Evolutionary conservation across 1,140 invertebrate species (phyloP).

Genomic region (Rhyzopertha dominica): DNA sequence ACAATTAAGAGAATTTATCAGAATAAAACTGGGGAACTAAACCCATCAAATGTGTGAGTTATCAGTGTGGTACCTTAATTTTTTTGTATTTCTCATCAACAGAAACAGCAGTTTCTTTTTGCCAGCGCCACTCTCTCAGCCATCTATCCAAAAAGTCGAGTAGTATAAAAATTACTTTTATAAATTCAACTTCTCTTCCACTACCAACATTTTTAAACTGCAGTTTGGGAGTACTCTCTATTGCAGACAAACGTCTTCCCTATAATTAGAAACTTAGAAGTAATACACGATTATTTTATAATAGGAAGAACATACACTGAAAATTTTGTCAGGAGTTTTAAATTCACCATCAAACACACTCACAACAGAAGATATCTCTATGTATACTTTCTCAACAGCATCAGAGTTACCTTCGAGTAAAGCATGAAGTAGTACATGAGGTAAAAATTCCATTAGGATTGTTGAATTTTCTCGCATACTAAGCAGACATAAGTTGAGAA

Average conservation of each 20-base stretch:
- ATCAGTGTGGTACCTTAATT: slow-evolving; percentile 29
- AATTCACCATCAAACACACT: slow-evolving; percentile 28
- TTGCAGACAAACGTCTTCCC: too few species aligned
- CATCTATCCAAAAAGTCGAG: slow-evolving; percentile 71
- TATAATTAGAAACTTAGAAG: too few species aligned
- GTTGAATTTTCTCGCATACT: slow-evolving; percentile 64
- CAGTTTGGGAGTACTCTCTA: too few species aligned
- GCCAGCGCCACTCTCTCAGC: slow-evolving; percentile 58
- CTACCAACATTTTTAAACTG: too few species aligned
- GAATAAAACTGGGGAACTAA: not conserved
- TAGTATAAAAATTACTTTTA: slow-evolving; percentile 63
- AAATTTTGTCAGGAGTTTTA: not conserved
- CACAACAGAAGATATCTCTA: slow-evolving; percentile 55
- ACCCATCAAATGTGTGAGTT: not conserved
- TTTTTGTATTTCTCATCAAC: slow-evolving; percentile 33
- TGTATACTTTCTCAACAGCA: slow-evolving; percentile 43
- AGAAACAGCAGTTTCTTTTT: slow-evolving; percentile 20
- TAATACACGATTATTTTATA: too few species aligned
- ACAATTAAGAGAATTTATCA: slow-evolving; percentile 3
- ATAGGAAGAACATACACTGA: too few species aligned
- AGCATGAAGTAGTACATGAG: slow-evolving; percentile 61
- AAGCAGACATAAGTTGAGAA: slow-evolving; percentile 62
- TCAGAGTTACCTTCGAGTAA: slow-evolving; percentile 49
- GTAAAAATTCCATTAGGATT: slow-evolving; percentile 65
- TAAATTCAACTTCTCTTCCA: too few species aligned